Percentiles rank a stretch among this genome's conserved stretches.
Conservation (phyloP, 2,888 invertebrate species). For the Chironomus riparius region DNA sequence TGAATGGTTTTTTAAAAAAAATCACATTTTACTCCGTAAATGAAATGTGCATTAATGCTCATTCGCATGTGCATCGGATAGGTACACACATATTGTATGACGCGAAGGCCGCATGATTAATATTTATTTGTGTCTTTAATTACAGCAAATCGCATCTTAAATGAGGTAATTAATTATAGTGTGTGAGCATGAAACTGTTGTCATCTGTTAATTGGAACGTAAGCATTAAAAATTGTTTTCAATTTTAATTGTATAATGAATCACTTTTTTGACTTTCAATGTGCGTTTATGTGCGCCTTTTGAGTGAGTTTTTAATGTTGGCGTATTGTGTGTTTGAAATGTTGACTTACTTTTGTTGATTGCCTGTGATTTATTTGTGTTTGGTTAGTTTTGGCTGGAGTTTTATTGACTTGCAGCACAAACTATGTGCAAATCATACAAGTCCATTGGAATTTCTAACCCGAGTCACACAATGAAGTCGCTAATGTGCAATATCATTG, state of each 20-base stretch:
- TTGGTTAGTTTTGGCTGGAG: no score
- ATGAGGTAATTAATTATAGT: slow-evolving; percentile 24
- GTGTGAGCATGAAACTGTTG: neutral
- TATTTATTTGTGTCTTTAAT: slow-evolving; percentile 22
- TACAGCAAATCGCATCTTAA: slow-evolving; percentile 13
- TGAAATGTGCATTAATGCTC: neutral
- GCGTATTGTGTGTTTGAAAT: no score
- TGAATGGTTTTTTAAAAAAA: neutral
- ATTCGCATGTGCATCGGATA: neutral
- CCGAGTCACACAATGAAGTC: no score
- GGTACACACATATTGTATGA: neutral
- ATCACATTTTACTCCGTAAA: neutral
- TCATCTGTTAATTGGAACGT: slow-evolving; percentile 25
- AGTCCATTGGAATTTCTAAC: no score
- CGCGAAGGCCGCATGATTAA: slow-evolving; percentile 7
- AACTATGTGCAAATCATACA: no score
- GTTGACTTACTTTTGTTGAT: no score
- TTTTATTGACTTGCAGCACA: no score
- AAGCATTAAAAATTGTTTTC: neutral
- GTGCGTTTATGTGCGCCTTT: no score
- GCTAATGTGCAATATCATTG: no score
- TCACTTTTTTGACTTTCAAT: neutral
- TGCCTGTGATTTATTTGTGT: no score
- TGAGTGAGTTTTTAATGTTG: no score
- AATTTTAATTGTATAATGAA: neutral